Percentiles rank a stretch among this genome's conserved stretches.
Conservation (phyloP, 2,888 invertebrate genomes). For the Alentia gelatinosa region DNA sequence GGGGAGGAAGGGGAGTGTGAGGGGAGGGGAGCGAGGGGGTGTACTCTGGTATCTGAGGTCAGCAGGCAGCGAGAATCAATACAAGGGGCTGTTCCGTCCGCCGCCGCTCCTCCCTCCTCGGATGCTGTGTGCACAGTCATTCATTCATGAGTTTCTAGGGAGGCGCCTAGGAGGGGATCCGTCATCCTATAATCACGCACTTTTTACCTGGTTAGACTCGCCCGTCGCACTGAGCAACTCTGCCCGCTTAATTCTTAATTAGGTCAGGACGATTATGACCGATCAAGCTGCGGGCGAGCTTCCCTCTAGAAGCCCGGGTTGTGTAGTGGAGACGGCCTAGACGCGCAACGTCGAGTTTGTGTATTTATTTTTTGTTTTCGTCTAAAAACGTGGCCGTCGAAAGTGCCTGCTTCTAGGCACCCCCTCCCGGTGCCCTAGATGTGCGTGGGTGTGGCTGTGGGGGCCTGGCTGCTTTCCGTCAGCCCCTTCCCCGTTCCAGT, state of each 20-base stretch:
- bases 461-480: background rate
- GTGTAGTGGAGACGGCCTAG: background rate
- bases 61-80: constrained; percentile 49
- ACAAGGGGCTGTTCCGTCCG: constrained; percentile 25
- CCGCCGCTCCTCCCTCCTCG: background rate
- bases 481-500: background rate
- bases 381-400: no score
- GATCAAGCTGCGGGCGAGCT: background rate
- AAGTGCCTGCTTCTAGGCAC: background rate
- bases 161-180: constrained; percentile 12
- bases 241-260: background rate
- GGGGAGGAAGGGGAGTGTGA: background rate
- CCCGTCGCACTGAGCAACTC: no score
- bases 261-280: background rate
- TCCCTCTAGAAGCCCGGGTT: background rate
- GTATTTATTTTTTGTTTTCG: background rate
- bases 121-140: constrained; percentile 40
- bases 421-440: background rate
- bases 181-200: background rate
- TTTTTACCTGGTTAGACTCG: background rate
- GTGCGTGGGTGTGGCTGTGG: constrained; percentile 29
- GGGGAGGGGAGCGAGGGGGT: background rate
- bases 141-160: constrained; percentile 46
- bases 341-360: no score
- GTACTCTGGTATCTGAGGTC: constrained; percentile 51